phyloP scores from a whole-genome alignment of 2,797 vertebrate species.

The Melanotaenia nigrans region DNA sequence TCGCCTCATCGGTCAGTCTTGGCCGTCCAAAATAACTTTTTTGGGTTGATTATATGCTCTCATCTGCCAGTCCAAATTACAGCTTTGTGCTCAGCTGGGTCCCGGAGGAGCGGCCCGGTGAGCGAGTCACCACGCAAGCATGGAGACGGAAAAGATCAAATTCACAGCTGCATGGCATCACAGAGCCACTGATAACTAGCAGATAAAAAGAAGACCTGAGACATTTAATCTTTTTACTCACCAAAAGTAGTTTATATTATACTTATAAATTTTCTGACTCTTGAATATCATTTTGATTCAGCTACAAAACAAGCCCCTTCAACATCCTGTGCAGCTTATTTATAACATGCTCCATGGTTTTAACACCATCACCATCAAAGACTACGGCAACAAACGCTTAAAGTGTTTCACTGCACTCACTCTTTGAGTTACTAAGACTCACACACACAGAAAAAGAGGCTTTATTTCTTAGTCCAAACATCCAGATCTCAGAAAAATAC shows the following conservation, averaged over 20 bases:
- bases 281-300: not conserved
- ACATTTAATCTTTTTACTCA: not conserved
- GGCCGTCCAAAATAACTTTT: slow-evolving; percentile 82
- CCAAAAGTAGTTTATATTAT: not conserved
- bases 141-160: slow-evolving; percentile 42
- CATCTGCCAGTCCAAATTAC: slow-evolving; percentile 84
- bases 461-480: not conserved
- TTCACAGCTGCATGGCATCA: slow-evolving; percentile 53
- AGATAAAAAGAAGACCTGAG: slow-evolving; percentile 2
- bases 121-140: slow-evolving; percentile 39
- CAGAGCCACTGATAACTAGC: slow-evolving; percentile 36
- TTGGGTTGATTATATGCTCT: slow-evolving; percentile 81
- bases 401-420: not conserved
- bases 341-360: not conserved
- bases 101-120: slow-evolving; percentile 49
- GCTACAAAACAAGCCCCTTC: not conserved
- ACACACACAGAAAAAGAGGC: not conserved
- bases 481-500: not conserved
- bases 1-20: slow-evolving; percentile 67
- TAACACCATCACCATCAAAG: not conserved
- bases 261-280: not conserved
- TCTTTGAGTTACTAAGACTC: not conserved
- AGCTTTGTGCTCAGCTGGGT: slow-evolving; percentile 72
- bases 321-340: not conserved
- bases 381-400: not conserved